Evolutionary conservation across 2,888 invertebrate species (phyloP), one percentile per base, ranked within the genome.

Genomic region (Plagodis pulveraria): DNA sequence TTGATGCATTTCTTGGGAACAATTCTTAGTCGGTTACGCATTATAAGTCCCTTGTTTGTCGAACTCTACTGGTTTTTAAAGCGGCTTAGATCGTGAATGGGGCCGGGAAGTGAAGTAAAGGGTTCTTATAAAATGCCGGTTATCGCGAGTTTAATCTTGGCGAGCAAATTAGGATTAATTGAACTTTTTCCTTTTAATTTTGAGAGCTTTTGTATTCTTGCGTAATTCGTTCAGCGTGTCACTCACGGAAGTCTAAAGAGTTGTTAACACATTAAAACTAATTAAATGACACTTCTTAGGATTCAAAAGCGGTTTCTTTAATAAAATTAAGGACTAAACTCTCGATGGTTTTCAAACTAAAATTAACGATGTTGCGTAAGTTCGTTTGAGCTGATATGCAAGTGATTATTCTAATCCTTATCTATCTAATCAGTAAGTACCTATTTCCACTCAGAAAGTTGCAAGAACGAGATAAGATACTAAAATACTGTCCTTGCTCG

Each of bases 91-190:
- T 73, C 69, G 72, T 82, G 84, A 85, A 87, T 83, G 71, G 86
- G 66, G 56, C 60, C 79, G 83, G 82, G 80, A 83, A 84, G 78
- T 70, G 74, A 82, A 86, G 87, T 81, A 90, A 91, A 90, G 91
- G 91, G 91, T 89, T 89, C 85, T 74, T 84, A 82, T 77, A 82
- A 81, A 87, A 87, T 81, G 83, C 76, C 81, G 83, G 83, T 86
- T 91, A 91, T 91, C 91, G 84, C 71, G 69, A 80, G 81, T 81
- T 86, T 91, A 89, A 91, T 91, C 91, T 92, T 83, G 77, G 84
- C 85, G 83, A 82, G 83, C 89, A 87, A 92, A 91, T 91, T 92
- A 86, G 92, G 92, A 92, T 91, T 91, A 91, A 91, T 92, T 89
- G 89, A 92, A 89, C 86, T 90, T 89, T 89, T 91, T 88, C 84